These are phyloP conservation scores for Stomatorhinus ivindoensis DNA, from an alignment of 2,113 vertebrate genomes.

Conservation along the genomic window DNA sequence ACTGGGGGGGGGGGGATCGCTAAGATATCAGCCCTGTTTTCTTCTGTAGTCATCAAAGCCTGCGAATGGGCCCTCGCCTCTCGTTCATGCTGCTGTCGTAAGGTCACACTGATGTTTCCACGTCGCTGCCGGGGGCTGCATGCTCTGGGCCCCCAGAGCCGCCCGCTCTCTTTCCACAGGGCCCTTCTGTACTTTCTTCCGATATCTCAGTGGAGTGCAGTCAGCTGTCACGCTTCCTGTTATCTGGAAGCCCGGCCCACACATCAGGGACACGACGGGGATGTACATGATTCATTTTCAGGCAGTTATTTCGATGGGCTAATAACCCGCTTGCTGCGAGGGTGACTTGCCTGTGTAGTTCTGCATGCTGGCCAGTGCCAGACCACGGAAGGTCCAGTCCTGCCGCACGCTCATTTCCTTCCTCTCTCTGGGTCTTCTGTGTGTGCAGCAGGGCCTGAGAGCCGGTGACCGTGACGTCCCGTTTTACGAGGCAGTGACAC, in stretches of 20 bases:
- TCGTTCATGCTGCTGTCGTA: background rate
- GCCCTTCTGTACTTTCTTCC: background rate
- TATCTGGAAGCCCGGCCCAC: background rate
- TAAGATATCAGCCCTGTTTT: background rate
- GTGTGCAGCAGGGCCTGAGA: background rate
- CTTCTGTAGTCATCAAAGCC: background rate
- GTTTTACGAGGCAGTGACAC: background rate
- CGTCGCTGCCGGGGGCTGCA: background rate
- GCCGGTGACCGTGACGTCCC: background rate
- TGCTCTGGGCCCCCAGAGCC: background rate
- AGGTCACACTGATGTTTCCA: background rate
- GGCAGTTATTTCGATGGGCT: background rate
- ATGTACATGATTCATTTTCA: background rate
- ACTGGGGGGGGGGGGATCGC: too few relatives aligned
- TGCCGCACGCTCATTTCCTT: background rate
- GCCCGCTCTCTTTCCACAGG: background rate
- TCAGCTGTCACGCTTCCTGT: background rate
- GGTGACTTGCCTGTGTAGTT: background rate
- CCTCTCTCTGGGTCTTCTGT: background rate
- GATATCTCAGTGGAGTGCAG: background rate
- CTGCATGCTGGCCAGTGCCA: background rate
- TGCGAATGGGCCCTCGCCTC: background rate
- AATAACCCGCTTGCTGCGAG: background rate
- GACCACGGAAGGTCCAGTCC: background rate
- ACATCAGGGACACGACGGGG: too few relatives aligned